Evolutionary conservation across 2,113 vertebrate species (phyloP), one percentile per base, ranked within the genome.

Genomic region (Rhegmatorhina hoffmannsi): DNA sequence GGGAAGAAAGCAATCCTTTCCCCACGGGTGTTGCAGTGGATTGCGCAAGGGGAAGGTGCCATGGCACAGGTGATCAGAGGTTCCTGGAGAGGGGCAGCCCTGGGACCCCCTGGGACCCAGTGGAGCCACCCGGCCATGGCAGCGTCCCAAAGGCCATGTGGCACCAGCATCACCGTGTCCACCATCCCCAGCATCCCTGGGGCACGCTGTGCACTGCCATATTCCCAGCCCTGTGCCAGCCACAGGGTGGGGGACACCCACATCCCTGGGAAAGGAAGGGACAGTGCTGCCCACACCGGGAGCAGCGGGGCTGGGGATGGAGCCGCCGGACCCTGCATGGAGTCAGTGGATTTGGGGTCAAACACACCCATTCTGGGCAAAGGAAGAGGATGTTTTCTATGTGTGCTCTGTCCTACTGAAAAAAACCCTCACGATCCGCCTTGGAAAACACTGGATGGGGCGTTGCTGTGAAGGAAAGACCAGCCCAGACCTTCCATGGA

Each of bases 201-300:
- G 28, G 29, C 18, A 26, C 10, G 14, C 49, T 0, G 3, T 3
- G 29, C 23, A 0, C 0, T 3, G 34, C 1, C 8, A 16, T 1
- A 4, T 40, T 60, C 50, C 66, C 52, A 10, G 28, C 44, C 47
- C 36, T 0, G 4, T 43, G 44, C 17, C 1, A 1, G 13, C 28
- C 10, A 0, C 15, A 28, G 50, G 33, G 29, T 31, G 1, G 3
- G 33, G 52, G 49, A 33, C 38, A 4, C 17, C 38, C 1, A 1
- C 17, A 1, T 43, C 33, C 58, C 40, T 17, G 74, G 72, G 62
- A n/a, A 14, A 19, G 58, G 70, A 44, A 6, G 15, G 44, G 40
- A 74, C 31, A 12, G 0, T 0, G 0, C 53, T 60, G 74, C 23
- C 85, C 85, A 14, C 33, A 13, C 2, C 0, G 6, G 58, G 86